Evolutionary conservation across 1,140 invertebrate genomes (phyloP).

Genomic region (Dreissena polymorpha): DNA sequence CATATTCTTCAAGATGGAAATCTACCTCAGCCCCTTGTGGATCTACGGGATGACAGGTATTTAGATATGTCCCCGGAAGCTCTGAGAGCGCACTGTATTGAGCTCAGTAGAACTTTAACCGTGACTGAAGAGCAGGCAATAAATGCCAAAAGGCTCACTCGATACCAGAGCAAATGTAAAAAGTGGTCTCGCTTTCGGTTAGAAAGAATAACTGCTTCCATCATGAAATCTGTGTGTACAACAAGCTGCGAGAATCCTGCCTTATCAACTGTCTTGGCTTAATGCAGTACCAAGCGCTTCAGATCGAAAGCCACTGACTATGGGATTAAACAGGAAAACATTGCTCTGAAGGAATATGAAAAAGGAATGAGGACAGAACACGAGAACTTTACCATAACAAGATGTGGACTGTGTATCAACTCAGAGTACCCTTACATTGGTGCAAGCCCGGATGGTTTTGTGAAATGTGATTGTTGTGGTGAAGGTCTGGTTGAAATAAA

Average conservation of each 20-base stretch:
- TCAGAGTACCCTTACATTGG: constrained; percentile 51
- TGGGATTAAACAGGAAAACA: constrained; percentile 55
- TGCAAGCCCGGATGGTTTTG: constrained; percentile 51
- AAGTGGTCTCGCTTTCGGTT: constrained; percentile 44
- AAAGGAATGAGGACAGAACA: constrained; percentile 22
- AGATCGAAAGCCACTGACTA: constrained; percentile 43
- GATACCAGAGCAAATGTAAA: constrained; percentile 17
- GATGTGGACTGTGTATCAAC: constrained; percentile 55
- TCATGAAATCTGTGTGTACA: constrained; percentile 34
- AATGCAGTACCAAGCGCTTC: constrained; percentile 39
- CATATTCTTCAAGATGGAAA: not conserved
- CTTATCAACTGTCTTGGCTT: constrained; percentile 28
- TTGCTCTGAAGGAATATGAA: constrained; percentile 16
- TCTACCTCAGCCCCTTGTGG: not conserved
- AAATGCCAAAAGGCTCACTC: not conserved
- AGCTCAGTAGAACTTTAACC: not conserved
- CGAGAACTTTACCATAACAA: constrained; percentile 28
- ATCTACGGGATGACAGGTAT: not conserved
- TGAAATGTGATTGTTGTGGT: constrained; percentile 59
- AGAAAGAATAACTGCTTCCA: constrained; percentile 58
- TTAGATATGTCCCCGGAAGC: not conserved
- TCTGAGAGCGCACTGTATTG: not conserved
- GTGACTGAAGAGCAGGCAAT: not conserved
- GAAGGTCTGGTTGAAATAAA: constrained; percentile 49
- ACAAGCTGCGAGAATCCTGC: constrained; percentile 47